phyloP scores from a whole-genome alignment of 2,113 vertebrate species.

The Uria aalge region DNA sequence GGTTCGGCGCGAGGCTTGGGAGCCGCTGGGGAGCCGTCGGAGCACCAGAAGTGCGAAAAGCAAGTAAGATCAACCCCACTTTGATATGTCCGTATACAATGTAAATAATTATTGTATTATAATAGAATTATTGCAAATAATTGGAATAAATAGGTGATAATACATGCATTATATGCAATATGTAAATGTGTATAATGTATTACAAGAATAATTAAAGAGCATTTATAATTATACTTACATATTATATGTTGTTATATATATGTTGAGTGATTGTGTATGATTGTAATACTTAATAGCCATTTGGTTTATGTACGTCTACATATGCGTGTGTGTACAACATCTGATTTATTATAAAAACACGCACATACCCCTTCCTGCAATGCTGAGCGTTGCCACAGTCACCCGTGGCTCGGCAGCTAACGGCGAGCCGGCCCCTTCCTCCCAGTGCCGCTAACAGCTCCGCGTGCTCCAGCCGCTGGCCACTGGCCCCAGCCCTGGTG shows the following conservation, averaged over 20 bases:
- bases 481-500: background rate
- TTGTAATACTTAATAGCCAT: background rate
- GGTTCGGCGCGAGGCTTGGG: rapidly evolving
- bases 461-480: background rate
- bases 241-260: background rate
- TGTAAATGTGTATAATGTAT: background rate
- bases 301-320: background rate
- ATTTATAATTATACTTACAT: background rate
- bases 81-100: background rate
- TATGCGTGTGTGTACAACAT: background rate
- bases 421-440: background rate
- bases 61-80: background rate
- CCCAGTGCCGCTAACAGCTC: background rate
- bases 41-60: background rate
- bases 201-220: background rate
- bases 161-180: background rate
- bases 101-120: background rate
- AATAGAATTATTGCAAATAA: background rate
- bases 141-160: background rate
- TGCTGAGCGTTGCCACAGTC: background rate
- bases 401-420: rapidly evolving
- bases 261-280: background rate
- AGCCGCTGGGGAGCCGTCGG: background rate
- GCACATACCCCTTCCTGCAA: background rate
- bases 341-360: background rate